Evolutionary conservation across 2,888 invertebrate genomes (phyloP), one percentile per base, ranked within the genome.

Genomic region (Drosophila infuscata): DNA sequence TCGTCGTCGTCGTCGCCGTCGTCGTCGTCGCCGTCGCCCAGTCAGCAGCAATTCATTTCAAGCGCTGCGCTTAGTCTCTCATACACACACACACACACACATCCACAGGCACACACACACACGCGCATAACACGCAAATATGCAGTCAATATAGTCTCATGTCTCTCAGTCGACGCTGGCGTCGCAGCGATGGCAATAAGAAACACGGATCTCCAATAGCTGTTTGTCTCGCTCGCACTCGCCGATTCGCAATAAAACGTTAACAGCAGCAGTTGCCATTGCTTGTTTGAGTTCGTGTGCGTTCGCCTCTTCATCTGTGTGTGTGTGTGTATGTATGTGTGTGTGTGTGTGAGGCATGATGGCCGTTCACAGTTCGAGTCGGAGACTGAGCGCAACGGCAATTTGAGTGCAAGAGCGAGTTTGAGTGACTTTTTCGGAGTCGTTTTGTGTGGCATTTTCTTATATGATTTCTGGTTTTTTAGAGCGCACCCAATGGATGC

Each of bases 21-120:
- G 33, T 9, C 49, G 32, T 30, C 30, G n/a, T n/a, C 49, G n/a
- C 30, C 11, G 53, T 41, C 57, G 69, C 67, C 78, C 77, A 80
- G 87, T 73, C 86, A 88, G 87, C 89, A 90, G 87, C 85, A 88
- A 86, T 90, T 85, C 90, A 90, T 90, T 89, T 86, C 82, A 81
- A 83, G 89, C 82, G 80, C 74, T 72, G 82, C 79, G 79, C 70
- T 82, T 79, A 81, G 83, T 68, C 76, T 72, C 76, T 49, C 81
- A 62, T 59, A 54, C 38, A 66, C 43, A 61, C 53, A 29, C 38
- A 69, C 11, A 38, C 60, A 66, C 48, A 73, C 43, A 61, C 59
- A 63, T 49, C 65, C 51, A 53, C 52, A 62, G 56, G 49, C 52
- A 46, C 68, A 65, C 68, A 46, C 7, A 15, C 54, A 30, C 68